Evolutionary conservation across 37 sponge, comb jelly and placozoan genomes (phyloP), one percentile per base, ranked within the genome.

Genomic region (Hexactinellida sp.): DNA sequence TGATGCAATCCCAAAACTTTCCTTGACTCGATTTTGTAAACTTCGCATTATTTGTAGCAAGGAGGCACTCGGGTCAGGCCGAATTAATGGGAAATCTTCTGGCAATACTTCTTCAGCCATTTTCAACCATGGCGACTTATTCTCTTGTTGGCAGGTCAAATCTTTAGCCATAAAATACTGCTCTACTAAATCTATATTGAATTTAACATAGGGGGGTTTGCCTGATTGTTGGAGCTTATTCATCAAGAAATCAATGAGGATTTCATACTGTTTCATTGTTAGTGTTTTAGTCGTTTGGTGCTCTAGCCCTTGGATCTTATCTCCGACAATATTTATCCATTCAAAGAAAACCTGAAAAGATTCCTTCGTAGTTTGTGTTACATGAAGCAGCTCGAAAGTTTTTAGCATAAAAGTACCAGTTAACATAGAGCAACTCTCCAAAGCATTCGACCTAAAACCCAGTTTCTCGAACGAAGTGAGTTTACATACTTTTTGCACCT

Each of bases 251-350:
- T 63, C 76, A 25, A 63, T 63, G 19, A 63, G 34, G 13, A 63
- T 63, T 28, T 63, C 76, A 23, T 63, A 63, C 76, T 63, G 76
- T 23, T 63, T 63, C 76, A 63, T 63, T 25, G 76, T 63, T 23
- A 63, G 34, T n/a, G 76, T 63, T n/a, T 63, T 63, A 10, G 3
- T 10, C 1, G 32, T 63, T 3, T 63, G 3, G 19, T 10, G 76
- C 13, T 47, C 52, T 3, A n/a, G 3, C 5, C 76, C 76, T 28
- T 63, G 76, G 25, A 10, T 63, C 76, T 23, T 63, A n/a, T 63
- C 76, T n/a, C 76, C 76, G 76, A 63, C 76, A 63, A 63, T 63
- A n/a, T 63, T 63, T 25, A 63, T 63, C 76, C 76, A 63, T 63
- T 63, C 76, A n/a, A 63, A 63, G 76, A 63, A 63, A 7, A 63